These are phyloP conservation scores for Poeciliopsis paucimaculata DNA, from an alignment of 2,797 vertebrate species.

Conservation along the genomic window DNA sequence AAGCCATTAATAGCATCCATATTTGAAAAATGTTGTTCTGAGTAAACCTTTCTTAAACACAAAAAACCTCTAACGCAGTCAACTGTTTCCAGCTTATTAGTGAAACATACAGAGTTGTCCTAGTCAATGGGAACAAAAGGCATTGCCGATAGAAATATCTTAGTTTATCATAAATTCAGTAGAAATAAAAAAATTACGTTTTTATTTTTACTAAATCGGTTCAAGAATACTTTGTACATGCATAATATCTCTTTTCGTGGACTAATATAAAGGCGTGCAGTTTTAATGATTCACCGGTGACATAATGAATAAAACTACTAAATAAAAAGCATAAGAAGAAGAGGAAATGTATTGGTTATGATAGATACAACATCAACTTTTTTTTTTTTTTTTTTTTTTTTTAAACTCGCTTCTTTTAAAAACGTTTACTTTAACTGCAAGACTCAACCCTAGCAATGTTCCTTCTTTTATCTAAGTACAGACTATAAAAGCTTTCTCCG, in stretches of 20 bases:
- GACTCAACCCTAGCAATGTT: not conserved
- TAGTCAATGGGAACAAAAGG: not conserved
- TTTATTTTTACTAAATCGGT: not conserved
- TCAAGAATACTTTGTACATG: no score
- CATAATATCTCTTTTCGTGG: no score
- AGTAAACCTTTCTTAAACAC: not conserved
- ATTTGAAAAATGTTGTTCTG: not conserved
- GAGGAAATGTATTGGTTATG: not conserved
- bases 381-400: not conserved
- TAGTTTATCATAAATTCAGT: not conserved
- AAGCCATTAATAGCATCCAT: not conserved
- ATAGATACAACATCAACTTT: not conserved
- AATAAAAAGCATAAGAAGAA: not conserved
- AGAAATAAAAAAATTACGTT: not conserved
- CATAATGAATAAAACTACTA: not conserved
- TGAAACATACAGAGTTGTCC: not conserved
- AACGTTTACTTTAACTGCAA: not conserved
- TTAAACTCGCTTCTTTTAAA: not conserved
- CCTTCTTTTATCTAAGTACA: not conserved
- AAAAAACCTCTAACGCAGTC: not conserved
- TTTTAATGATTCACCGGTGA: not conserved
- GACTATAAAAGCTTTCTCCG: not conserved
- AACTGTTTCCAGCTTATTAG: not conserved
- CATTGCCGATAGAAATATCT: not conserved
- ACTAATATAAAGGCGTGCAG: not conserved